Conservation (phyloP, 2,888 invertebrate species). For the Plusia festucae region DNA sequence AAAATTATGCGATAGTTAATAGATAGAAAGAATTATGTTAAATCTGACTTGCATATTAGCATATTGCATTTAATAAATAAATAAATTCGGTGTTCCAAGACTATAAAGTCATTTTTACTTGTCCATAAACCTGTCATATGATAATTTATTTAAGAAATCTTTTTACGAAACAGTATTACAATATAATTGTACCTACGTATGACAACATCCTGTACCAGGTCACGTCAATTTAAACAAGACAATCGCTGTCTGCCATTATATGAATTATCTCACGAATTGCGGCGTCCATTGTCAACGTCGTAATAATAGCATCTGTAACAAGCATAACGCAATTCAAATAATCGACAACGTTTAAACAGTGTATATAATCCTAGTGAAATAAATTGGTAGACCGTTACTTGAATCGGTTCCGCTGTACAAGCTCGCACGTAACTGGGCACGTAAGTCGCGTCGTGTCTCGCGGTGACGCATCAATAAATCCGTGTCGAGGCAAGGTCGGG, state of each 20-base stretch:
- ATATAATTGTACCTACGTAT: constrained; percentile 10
- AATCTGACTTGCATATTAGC: neutral
- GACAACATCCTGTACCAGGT: constrained; percentile 19
- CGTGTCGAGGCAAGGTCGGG: constrained; percentile 87
- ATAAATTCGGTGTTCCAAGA: neutral
- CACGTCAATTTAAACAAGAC: constrained; percentile 47
- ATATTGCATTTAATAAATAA: constrained; percentile 2
- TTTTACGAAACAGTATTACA: constrained; percentile 19
- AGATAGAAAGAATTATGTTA: neutral
- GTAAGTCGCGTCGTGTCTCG: constrained; percentile 61
- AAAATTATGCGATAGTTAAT: neutral
- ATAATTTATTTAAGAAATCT: constrained; percentile 3
- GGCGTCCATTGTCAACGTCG: constrained; percentile 51
- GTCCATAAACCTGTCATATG: neutral
- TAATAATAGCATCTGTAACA: constrained; percentile 43
- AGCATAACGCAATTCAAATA: constrained; percentile 54
- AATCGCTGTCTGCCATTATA: constrained; percentile 46
- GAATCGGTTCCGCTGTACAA: constrained; percentile 62
- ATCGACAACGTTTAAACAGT: constrained; percentile 45
- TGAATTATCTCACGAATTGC: constrained; percentile 51
- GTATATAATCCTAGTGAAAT: constrained; percentile 48
- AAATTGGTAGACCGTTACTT: constrained; percentile 57
- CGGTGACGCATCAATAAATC: constrained; percentile 87
- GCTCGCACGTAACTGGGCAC: constrained; percentile 63
- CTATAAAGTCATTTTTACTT: constrained; percentile 1